A percentile compares a stretch with the other conserved stretches of the same genome.
phyloP scores from a whole-genome alignment of 2,797 vertebrate genomes.

The Tympanoctomys barrerae region DNA sequence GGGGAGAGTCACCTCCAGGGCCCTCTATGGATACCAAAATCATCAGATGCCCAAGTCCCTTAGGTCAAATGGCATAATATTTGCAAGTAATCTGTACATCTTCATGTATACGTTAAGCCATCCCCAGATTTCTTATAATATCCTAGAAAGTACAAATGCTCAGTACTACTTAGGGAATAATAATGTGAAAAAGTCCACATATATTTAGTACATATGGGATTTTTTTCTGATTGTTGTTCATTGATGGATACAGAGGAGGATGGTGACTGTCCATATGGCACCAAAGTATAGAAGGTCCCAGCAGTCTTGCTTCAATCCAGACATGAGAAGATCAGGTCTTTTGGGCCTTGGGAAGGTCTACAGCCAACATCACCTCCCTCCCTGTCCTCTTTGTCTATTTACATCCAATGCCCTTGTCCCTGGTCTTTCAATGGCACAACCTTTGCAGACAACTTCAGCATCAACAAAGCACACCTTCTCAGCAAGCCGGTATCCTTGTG shows the following conservation, averaged over 20 bases:
- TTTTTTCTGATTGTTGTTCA: neutral
- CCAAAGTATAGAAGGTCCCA: neutral
- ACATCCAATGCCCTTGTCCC: neutral
- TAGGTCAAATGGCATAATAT: neutral
- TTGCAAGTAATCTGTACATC: neutral
- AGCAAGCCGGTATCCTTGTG: neutral
- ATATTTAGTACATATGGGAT: neutral
- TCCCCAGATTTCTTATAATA: neutral
- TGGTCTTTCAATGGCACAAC: neutral
- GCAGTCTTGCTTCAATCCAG: neutral
- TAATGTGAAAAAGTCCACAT: neutral
- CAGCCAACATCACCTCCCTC: neutral
- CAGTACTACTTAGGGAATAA: neutral
- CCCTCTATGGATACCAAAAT: neutral
- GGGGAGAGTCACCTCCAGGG: neutral
- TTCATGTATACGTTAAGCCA: neutral
- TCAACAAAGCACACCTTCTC: neutral
- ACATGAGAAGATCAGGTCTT: neutral
- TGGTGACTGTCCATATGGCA: neutral
- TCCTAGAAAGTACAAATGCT: neutral
- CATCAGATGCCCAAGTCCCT: neutral
- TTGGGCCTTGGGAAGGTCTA: neutral
- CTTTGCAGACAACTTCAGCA: neutral
- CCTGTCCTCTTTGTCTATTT: neutral
- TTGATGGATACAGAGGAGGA: neutral